phyloP scores from a whole-genome alignment of 1,140 invertebrate genomes.

The Bombus vancouverensis region DNA sequence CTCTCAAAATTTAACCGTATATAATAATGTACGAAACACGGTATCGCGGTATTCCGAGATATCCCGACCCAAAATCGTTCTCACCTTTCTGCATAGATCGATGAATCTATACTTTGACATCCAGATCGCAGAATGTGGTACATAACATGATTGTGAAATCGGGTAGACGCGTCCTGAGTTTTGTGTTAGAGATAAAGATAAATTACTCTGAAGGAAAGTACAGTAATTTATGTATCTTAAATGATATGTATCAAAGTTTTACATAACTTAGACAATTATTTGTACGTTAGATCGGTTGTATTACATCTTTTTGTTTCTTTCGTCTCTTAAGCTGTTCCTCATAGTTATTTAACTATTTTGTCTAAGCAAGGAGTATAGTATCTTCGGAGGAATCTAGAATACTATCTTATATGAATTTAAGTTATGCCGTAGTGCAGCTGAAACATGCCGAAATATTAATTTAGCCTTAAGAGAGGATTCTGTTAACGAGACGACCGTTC shows the following conservation, averaged over 20 bases:
- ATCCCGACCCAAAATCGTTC: constrained; percentile 23
- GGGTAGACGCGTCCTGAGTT: neutral
- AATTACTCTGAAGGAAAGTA: neutral
- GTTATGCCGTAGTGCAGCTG: neutral
- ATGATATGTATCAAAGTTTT: too few species aligned
- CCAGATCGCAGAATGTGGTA: neutral
- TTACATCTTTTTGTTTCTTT: neutral
- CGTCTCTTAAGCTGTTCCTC: neutral
- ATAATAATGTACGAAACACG: neutral
- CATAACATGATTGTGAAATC: constrained; percentile 8
- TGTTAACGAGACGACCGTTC: neutral
- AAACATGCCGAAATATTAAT: neutral
- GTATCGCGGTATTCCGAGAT: constrained; percentile 48
- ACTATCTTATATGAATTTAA: constrained; percentile 1
- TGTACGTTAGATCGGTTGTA: neutral
- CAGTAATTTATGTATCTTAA: too few species aligned
- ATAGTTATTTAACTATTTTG: neutral
- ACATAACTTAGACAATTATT: too few species aligned
- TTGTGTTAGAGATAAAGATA: neutral
- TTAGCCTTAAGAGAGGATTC: neutral
- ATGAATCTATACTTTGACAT: constrained; percentile 16
- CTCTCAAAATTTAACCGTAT: constrained; percentile 22
- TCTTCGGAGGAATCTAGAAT: neutral
- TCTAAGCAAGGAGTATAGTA: neutral
- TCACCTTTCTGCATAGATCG: constrained; percentile 20